Percentiles rank a stretch among this genome's conserved stretches.
phyloP scores from a whole-genome alignment of 2,888 invertebrate species.

The Podotricha telesiphe region DNA sequence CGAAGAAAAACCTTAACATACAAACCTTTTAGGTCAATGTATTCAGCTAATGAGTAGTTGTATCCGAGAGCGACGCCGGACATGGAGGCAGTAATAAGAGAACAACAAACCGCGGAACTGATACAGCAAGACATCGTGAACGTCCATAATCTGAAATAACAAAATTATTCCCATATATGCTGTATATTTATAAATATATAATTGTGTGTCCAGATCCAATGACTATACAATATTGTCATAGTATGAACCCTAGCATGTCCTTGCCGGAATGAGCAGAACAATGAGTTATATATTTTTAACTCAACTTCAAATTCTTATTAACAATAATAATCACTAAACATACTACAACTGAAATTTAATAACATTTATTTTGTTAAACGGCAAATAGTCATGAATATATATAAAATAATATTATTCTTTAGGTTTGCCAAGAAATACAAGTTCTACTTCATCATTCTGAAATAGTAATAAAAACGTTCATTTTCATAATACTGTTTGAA shows the following conservation, averaged over 20 bases:
- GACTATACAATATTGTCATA: too few species aligned
- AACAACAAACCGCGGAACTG: constrained; percentile 61
- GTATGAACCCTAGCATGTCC: too few species aligned
- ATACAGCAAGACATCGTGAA: constrained; percentile 71
- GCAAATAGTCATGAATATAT: background rate
- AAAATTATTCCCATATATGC: background rate
- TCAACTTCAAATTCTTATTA: too few species aligned
- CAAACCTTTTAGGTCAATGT: constrained; percentile 69
- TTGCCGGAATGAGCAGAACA: too few species aligned
- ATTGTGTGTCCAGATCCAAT: too few species aligned
- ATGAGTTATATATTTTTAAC: too few species aligned
- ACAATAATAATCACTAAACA: background rate
- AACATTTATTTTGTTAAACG: too few species aligned
- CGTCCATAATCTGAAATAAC: constrained; percentile 60
- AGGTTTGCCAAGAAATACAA: background rate
- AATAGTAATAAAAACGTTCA: background rate
- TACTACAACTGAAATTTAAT: background rate
- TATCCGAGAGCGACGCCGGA: constrained; percentile 73
- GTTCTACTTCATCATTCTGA: background rate
- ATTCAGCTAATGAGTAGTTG: constrained; percentile 75
- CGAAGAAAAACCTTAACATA: background rate
- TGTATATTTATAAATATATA: background rate
- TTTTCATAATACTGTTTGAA: background rate
- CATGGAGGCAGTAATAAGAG: constrained; percentile 59
- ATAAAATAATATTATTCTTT: background rate